Conservation (phyloP, 2,797 vertebrate genomes). For the Pangasius krempfi region DNA sequence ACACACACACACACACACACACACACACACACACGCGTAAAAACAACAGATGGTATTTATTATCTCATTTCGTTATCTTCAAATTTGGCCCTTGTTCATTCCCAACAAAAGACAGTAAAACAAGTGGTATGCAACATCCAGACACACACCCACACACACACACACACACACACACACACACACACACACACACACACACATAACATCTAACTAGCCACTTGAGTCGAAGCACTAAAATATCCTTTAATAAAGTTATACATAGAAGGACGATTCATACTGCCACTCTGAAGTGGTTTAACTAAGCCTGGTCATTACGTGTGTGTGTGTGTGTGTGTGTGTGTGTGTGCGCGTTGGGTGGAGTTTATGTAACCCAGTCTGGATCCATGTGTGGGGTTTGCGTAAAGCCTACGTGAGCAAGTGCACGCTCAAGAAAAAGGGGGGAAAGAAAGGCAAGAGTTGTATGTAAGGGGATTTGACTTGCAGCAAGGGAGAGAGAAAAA, state of each 20-base stretch:
- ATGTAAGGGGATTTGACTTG: background rate
- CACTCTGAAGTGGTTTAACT: slow-evolving; percentile 64
- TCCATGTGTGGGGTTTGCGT: slow-evolving; percentile 26
- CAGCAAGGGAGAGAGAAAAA: background rate
- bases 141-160: background rate
- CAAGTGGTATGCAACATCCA: too few relatives aligned
- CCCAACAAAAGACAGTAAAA: background rate
- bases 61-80: background rate
- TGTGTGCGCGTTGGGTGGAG: slow-evolving; percentile 47
- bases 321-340: slow-evolving; percentile 50
- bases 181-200: background rate
- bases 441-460: background rate
- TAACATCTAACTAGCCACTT: slow-evolving; percentile 2
- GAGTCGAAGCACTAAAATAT: slow-evolving; percentile 31
- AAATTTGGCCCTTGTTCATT: background rate
- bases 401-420: slow-evolving; percentile 13
- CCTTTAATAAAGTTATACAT: slow-evolving; percentile 53
- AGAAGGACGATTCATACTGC: slow-evolving; percentile 33
- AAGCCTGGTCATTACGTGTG: slow-evolving; percentile 56
- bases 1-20: background rate
- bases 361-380: background rate
- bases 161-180: slow-evolving; percentile 14
- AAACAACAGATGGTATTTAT: background rate
- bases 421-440: background rate
- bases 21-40: background rate